phyloP scores from a whole-genome alignment of 2,113 vertebrate species.

The Dasypus novemcinctus region DNA sequence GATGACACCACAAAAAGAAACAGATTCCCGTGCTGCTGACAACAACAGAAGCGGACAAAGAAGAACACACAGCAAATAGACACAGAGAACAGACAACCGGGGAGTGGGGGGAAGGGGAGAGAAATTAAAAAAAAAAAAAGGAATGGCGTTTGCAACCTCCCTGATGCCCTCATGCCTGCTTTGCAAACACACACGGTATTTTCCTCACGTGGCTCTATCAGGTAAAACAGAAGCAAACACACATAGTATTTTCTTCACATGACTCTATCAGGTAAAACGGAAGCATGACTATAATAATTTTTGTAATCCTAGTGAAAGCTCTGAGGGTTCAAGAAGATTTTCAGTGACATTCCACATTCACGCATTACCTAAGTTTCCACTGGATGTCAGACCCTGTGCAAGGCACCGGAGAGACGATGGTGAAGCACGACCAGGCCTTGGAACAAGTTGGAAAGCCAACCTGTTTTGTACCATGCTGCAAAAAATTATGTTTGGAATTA shows the following conservation, averaged over 20 bases:
- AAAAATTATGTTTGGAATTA: neutral
- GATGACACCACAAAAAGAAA: too few relatives aligned
- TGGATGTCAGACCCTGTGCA: neutral
- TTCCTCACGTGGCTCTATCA: neutral
- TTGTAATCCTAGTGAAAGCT: neutral
- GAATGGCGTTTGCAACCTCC: neutral
- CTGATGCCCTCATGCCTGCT: neutral
- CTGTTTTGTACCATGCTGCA: too few relatives aligned
- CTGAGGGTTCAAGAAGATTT: neutral
- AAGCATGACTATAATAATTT: neutral
- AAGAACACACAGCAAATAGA: too few relatives aligned
- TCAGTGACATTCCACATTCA: neutral
- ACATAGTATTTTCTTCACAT: neutral
- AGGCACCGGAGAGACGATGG: neutral
- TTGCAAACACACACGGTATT: neutral
- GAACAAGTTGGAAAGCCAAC: neutral
- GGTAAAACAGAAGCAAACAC: neutral
- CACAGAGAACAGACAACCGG: too few relatives aligned
- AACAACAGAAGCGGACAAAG: too few relatives aligned
- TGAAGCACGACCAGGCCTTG: neutral
- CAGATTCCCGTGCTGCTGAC: too few relatives aligned
- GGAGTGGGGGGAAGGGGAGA: too few relatives aligned
- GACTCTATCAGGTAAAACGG: neutral
- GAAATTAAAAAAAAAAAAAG: too few relatives aligned
- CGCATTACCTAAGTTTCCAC: neutral